Evolutionary conservation across 2,797 vertebrate genomes (phyloP), one percentile per base, ranked within the genome.

Genomic region (Simalia tracyae): DNA sequence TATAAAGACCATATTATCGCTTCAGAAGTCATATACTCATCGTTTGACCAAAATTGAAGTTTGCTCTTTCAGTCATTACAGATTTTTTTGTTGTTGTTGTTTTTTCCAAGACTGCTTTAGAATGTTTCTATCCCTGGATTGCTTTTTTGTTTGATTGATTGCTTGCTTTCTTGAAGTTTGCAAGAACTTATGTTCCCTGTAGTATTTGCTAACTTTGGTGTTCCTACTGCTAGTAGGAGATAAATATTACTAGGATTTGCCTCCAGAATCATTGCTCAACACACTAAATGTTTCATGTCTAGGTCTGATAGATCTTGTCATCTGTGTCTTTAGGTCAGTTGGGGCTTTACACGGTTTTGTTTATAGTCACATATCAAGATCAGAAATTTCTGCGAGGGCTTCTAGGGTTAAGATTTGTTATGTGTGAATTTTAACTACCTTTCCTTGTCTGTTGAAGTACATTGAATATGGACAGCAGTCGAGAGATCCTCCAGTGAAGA

Each of bases 401-500:
- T 64, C 9, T 56, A 64, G 2, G 50, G 24, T 26, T 61, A 31
- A 36, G 31, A 12, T 17, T 90, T 28, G 7, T 10, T 90, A 4
- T 1, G 0, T 66, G 7, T 95, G 56, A 94, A 61, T 6, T 93
- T 86, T 1, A 28, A 0, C 5, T 5, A 61, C 17, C 2, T 89
- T 56, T 2, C 93, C 89, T 96, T 94, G 2, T 90, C 93, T 4
- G 28, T 94, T 26, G 12, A 94, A 99, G 99, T 99, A 99, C 98
- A 99, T 99, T 50, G 99, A 99, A 96, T 99, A 99, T 87, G 99
- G 99, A 95, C 99, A 99, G 96, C 99, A 99, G 96, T 99, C 99
- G 95, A 98, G 99, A 98, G 99, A 99, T 96, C 99, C 99, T 97
- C 99, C 99, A 94, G 99, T 99, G 98, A 99, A 99, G 98, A 99